Evolutionary conservation across 1,140 invertebrate species (phyloP).

Genomic region (Pseudomyrmex concolor): DNA sequence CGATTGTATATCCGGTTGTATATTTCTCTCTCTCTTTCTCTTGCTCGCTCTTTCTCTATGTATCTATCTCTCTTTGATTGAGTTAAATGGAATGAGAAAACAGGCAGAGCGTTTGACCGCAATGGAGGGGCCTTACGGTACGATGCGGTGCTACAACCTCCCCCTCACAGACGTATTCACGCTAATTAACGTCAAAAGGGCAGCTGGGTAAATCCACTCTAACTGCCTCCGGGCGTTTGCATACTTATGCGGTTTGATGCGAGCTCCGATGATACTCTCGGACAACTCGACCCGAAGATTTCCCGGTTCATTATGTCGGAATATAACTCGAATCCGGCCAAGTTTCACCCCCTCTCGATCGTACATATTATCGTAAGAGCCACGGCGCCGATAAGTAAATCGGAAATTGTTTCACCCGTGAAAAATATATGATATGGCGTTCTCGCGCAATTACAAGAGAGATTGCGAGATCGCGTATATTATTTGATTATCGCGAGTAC

Average conservation of each 20-base stretch:
- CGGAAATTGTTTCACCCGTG: not conserved
- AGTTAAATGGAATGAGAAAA: conserved; percentile 48
- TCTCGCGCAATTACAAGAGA: not conserved
- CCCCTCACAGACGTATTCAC: conserved; percentile 37
- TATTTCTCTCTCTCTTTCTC: no score
- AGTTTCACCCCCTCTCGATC: conserved; percentile 6
- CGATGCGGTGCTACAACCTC: conserved; percentile 24
- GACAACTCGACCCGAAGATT: conserved; percentile 29
- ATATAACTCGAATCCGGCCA: not conserved
- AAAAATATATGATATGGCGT: conserved; percentile 20
- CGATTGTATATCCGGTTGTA: not conserved
- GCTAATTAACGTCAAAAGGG: conserved; percentile 63
- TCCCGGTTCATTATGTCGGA: conserved; percentile 35
- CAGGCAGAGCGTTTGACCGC: not conserved
- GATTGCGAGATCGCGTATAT: conserved; percentile 20
- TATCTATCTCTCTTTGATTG: not conserved
- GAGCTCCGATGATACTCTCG: conserved; percentile 29
- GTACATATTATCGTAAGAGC: not conserved
- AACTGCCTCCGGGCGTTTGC: conserved; percentile 59
- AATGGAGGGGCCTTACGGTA: conserved; percentile 40
- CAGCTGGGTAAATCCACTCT: conserved; percentile 52
- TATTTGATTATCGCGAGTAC: conserved; percentile 19
- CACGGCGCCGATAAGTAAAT: conserved; percentile 44
- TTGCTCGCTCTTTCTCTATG: no score
- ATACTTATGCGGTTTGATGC: conserved; percentile 51